These are phyloP conservation scores for Peribatodes rhomboidaria DNA, from an alignment of 2,888 invertebrate genomes.

Conservation along the genomic window DNA sequence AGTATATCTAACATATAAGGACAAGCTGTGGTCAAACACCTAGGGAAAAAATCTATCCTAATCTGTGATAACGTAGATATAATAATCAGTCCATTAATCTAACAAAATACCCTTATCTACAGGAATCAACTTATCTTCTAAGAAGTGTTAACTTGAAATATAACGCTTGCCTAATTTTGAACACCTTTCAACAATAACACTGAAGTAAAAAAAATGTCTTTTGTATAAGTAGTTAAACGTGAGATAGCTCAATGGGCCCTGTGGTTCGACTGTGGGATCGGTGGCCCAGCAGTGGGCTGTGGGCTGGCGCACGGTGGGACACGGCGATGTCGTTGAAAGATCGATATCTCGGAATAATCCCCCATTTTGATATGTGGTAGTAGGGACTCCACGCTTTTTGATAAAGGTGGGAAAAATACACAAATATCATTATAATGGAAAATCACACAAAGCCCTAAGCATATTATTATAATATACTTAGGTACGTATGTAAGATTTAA, in stretches of 20 bases:
- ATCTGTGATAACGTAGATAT: too few species aligned
- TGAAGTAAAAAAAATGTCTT: constrained; percentile 76
- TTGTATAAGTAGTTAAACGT: constrained; percentile 52
- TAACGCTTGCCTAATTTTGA: constrained; percentile 67
- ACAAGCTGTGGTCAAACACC: too few species aligned
- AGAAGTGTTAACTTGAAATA: constrained; percentile 73
- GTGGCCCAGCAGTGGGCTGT: constrained; percentile 50
- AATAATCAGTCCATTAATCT: background rate
- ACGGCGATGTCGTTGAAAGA: constrained; percentile 58
- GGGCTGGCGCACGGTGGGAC: constrained; percentile 66
- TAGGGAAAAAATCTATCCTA: too few species aligned
- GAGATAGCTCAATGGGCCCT: constrained; percentile 4
- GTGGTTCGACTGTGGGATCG: constrained; percentile 9
- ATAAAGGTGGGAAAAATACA: background rate
- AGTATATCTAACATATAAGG: too few species aligned
- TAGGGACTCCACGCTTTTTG: constrained; percentile 32
- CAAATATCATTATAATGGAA: background rate
- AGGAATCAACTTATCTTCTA: constrained; percentile 52
- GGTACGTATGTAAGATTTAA: too few species aligned
- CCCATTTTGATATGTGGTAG: constrained; percentile 43
- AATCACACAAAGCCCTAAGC: too few species aligned
- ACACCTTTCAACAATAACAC: constrained; percentile 42
- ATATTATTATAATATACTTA: too few species aligned
- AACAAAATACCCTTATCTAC: background rate
- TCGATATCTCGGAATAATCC: constrained; percentile 75